Percentiles rank a stretch among this genome's conserved stretches.
These are phyloP conservation scores for Nomada fabriciana DNA, from an alignment of 2,888 invertebrate genomes.

Conservation along the genomic window DNA sequence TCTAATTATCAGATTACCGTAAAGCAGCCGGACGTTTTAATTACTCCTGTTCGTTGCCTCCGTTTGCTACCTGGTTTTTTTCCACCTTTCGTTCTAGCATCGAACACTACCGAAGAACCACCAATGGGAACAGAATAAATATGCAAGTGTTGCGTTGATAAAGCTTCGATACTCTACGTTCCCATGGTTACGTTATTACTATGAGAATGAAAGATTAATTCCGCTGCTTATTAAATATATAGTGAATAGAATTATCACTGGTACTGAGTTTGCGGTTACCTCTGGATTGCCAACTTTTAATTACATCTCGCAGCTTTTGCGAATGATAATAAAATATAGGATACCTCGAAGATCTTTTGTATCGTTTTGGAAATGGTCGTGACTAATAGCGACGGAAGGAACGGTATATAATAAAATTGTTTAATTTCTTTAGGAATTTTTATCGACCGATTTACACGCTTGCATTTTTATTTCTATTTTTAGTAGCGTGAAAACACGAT, in stretches of 20 bases:
- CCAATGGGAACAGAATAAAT: not conserved
- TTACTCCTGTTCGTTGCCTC: conserved; percentile 36
- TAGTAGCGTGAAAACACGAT: not conserved
- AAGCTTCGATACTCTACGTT: conserved; percentile 20
- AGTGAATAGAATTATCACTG: conserved; percentile 47
- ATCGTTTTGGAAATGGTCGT: not conserved
- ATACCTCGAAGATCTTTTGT: not conserved
- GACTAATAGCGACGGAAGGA: not conserved
- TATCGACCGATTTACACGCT: not conserved
- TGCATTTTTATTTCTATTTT: not conserved
- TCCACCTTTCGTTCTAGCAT: conserved; percentile 16
- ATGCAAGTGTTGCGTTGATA: conserved; percentile 13
- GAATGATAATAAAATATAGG: conserved; percentile 30
- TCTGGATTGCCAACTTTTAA: conserved; percentile 28
- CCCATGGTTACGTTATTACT: conserved; percentile 29
- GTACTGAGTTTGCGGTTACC: not conserved
- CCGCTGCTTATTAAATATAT: conserved; percentile 48
- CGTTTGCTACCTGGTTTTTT: conserved; percentile 12
- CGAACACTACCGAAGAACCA: conserved; percentile 11
- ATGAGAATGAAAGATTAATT: conserved; percentile 34
- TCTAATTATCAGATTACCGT: conserved; percentile 44
- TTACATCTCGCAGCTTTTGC: conserved; percentile 24
- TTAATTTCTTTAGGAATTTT: not conserved
- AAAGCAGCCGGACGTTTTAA: conserved; percentile 58
- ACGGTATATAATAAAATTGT: no score